Evolutionary conservation across 2,888 invertebrate species (phyloP), one percentile per base, ranked within the genome.

Genomic region (Cistogaster globosa): DNA sequence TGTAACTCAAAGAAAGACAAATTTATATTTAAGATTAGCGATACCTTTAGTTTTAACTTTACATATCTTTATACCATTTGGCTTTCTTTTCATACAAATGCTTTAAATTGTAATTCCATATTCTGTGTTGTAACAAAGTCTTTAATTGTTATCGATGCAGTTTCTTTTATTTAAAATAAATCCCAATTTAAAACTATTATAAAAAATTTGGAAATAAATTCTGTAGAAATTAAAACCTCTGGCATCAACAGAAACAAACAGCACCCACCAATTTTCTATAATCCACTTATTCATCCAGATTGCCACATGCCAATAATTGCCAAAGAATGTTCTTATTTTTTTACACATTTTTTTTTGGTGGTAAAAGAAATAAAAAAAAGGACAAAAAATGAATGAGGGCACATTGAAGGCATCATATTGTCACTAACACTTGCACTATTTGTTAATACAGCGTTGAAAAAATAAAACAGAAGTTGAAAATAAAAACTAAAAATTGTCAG

Each of bases 351-450:
- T 68, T 62, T 26, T 55, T 57, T 32, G 57, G 48, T 20, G 32
- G 26, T 32, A 67, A 80, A 60, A 36, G 20, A 48, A 53, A 53
- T 14, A 42, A 26, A 55, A 60, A 69, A n/a, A n/a, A n/a, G n/a
- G n/a, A 32, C 6, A 32, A 5, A 32, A 32, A 32, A 32, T 4
- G 32, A 32, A 32, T 32, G 8, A 32, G 32, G 32, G 53, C 67
- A 79, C 75, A 18, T 85, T 75, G 51, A 75, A 79, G 78, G 78
- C 78, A 68, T 85, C 78, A 85, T 75, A 79, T 82, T 85, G 82
- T 79, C 82, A 79, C 82, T 75, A 74, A 63, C 78, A 78, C 69
- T 82, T 82, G 53, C 77, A 62, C 26, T 69, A 58, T 69, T 69
- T 85, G 77, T 81, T 69, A 63, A 65, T 32, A 69, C 69, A 67